Evolutionary conservation across 2,113 vertebrate species (phyloP).

Genomic region (Phylloscopus trochilus): DNA sequence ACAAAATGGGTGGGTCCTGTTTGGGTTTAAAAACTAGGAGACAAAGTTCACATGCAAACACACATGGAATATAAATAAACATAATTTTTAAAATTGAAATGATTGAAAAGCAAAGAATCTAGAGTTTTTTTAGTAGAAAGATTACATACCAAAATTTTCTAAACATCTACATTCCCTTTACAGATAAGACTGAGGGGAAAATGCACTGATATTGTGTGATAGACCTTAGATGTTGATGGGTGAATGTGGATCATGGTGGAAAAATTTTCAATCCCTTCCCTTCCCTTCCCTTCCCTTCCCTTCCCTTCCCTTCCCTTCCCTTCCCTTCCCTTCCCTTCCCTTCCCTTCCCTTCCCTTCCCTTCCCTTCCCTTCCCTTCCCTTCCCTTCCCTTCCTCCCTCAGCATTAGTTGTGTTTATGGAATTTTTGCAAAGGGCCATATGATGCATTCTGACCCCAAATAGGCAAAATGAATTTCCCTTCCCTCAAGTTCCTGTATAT

Average conservation of each 20-base stretch:
- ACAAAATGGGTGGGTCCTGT: neutral
- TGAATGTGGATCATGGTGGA: neutral
- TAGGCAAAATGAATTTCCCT: constrained; percentile 4
- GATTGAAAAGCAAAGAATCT: neutral
- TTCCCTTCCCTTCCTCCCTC: neutral
- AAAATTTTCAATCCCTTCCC: neutral
- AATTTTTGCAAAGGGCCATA: neutral
- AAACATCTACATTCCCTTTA: neutral
- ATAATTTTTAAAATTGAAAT: neutral
- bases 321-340: no score
- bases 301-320: neutral
- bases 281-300: neutral
- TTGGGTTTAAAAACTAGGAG: neutral
- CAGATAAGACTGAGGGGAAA: neutral
- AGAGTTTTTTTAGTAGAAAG: neutral
- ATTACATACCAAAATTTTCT: neutral
- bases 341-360: neutral
- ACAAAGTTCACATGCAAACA: neutral
- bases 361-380: no score
- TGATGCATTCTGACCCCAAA: neutral
- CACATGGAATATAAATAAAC: neutral
- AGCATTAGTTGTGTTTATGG: neutral
- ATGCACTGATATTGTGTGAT: neutral
- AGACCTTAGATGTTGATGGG: neutral
- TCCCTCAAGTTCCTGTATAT: constrained; percentile 12